Evolutionary conservation across 1,140 invertebrate genomes (phyloP), one percentile per base, ranked within the genome.

Genomic region (Megalopta genalis): DNA sequence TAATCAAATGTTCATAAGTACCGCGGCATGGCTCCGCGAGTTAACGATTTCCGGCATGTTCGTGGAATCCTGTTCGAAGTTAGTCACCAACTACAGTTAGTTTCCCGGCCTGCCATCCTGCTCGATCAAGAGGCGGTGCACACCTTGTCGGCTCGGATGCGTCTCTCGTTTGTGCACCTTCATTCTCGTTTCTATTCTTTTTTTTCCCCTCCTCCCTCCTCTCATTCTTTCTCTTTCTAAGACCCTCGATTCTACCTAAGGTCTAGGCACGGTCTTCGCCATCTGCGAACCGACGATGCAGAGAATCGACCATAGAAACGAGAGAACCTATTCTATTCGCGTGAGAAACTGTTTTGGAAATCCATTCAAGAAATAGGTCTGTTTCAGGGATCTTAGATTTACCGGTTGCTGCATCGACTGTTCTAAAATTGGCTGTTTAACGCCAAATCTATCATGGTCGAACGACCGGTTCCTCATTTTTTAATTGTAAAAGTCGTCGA

Each of bases 31-130:
- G 52, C 76, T 81, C 57, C 52, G 10, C 16, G 60, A 79, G 60
- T 79, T 65, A 71, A 60, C 73, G 52, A 75, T 85, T 85, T 85
- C 83, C 83, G 83, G 82, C 78, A 84, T 71, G 78, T 85, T 72
- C 83, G 60, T 67, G 68, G 69, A 85, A 85, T 85, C 69, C 68
- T 84, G 78, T 81, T 84, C 59, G 69, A 75, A 84, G 82, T 85
- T 84, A 85, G 83, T 82, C 83, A 82, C 80, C 72, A 81, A 86
- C 72, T 86, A 86, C 84, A 86, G 84, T 86, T 86, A 86, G 77
- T 79, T 82, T 85, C 83, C 84, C 82, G 84, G 57, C 63, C 32
- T 62, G 71, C 77, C 84, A 62, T 52, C 49, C 49, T 52, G 76
- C 74, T 62, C 57, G 85, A 83, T 86, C 85, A 75, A 79, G 80